Evolutionary conservation across 1,140 invertebrate genomes (phyloP).

Genomic region (Drosophila bocki): DNA sequence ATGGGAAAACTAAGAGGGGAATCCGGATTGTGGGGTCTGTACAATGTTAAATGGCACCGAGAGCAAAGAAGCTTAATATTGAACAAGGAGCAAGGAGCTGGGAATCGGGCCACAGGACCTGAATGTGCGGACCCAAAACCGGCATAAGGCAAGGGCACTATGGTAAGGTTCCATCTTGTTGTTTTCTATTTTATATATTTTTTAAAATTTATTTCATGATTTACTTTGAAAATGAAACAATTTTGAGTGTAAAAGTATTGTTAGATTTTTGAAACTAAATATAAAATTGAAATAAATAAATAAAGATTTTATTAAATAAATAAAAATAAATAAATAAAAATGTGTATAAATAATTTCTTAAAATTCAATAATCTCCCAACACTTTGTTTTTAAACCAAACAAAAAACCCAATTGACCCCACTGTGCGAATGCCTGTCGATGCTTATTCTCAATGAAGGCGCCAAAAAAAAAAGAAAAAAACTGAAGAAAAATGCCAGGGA

Average conservation of each 20-base stretch:
- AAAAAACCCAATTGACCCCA: slow-evolving; percentile 3
- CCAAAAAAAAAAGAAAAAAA: slow-evolving; percentile 35
- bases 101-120: neutral
- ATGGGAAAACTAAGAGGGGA: neutral
- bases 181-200: neutral
- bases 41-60: slow-evolving; percentile 60
- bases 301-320: no score
- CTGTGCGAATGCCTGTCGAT: slow-evolving; percentile 38
- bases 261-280: no score
- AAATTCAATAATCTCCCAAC: no score
- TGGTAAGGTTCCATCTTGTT: neutral
- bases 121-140: neutral
- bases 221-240: neutral
- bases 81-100: slow-evolving; percentile 1
- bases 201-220: neutral
- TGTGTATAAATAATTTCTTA: no score
- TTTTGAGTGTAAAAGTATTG: no score
- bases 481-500: slow-evolving; percentile 6
- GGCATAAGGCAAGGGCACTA: neutral
- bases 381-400: no score
- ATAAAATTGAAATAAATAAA: no score
- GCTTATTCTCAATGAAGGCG: slow-evolving; percentile 59
- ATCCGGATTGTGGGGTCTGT: neutral
- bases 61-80: slow-evolving; percentile 31
- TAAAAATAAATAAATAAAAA: no score